Conservation (phyloP, 2,888 invertebrate species). For the Melinopterus prodromus region DNA sequence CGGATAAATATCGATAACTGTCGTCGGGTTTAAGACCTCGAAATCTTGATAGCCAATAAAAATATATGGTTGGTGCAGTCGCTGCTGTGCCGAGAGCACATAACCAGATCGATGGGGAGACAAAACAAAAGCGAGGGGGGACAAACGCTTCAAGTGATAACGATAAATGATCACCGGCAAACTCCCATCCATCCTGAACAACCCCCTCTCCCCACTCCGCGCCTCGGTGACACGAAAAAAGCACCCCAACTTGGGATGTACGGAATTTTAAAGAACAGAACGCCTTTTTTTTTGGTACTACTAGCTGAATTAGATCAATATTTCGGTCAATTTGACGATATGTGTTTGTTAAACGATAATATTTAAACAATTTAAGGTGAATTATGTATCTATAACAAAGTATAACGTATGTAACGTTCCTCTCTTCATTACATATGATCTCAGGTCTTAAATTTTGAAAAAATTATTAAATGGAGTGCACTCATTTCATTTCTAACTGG, state of each 20-base stretch:
- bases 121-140: background rate
- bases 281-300: background rate
- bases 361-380: no score
- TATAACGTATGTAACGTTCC: no score
- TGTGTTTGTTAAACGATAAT: no score
- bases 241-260: background rate
- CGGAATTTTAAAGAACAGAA: background rate
- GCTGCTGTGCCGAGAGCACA: background rate
- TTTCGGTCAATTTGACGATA: no score
- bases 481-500: no score
- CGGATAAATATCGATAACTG: conserved; percentile 4
- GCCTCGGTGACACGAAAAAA: background rate
- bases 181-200: background rate
- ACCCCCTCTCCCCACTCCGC: background rate
- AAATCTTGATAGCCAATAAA: background rate
- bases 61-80: background rate
- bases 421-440: no score
- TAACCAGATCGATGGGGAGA: background rate
- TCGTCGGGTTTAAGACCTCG: background rate
- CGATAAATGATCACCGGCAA: background rate
- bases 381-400: no score
- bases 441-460: no score
- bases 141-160: conserved; percentile 4
- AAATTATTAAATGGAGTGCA: no score
- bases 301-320: no score